Base-by-base conservation (phyloP, 2,113 vertebrate genomes). In the Trichomycterus rosablanca region DNA sequence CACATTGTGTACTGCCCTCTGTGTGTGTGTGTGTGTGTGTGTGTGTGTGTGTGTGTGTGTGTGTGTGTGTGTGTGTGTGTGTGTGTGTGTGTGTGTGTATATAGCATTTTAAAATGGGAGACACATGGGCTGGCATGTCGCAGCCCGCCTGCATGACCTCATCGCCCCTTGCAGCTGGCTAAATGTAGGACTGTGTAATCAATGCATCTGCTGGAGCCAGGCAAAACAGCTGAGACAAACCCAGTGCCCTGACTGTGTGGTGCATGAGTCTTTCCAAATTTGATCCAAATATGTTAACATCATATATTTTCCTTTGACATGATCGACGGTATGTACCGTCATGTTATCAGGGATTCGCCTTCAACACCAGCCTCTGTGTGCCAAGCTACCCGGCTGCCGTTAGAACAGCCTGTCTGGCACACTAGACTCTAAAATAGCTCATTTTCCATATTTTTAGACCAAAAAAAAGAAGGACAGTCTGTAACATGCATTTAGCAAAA, bases 121-220 rank as follows among this genome's bases (percentile, higher is more conserved):
- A 34, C 46, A 59, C 65, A 56, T 52, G 28, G 43, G 59, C n/a
- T n/a, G n/a, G n/a, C 49, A 44, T 20, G 12, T 22, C 39, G 24
- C 58, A 55, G 49, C 59, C 59, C 53, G 67, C 61, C 70, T 70
- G 72, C 23, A 74, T 74, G 72, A 74, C 68, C 70, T 74, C 67
- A 74, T 74, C 67, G 14, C 10, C 43, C 50, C 53, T 49, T 54
- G 62, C 42, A 63, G 61, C 49, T 39, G 63, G 39, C 54, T 67
- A 74, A 67, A 55, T 67, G 66, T 63, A 63, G 63, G 49, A 63
- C 40, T 46, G 55, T 46, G 55, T 43, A 28, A 22, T 58, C 63
- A 23, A 22, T 30, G 64, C 44, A 72, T 35, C 59, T 58, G 58
- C 68, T 43, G 24, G 50, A 60, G 42, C 68, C 57, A 40, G 15